Percentiles rank a stretch among this genome's conserved stretches.
Conservation (phyloP, 2,888 invertebrate species). For the Dinocampus coccinellae region DNA sequence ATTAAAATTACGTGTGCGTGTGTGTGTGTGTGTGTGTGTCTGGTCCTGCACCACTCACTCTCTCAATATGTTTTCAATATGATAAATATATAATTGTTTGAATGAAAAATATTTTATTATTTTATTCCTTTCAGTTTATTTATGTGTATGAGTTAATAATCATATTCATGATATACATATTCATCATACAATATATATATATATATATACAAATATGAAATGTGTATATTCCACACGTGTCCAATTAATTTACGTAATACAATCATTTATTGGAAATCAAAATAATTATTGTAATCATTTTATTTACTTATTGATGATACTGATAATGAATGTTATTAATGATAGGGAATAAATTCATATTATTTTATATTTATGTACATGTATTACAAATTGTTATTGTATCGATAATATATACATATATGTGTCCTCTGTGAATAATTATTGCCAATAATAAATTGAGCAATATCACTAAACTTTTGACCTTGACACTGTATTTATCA, state of each 20-base stretch:
- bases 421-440: slow-evolving; percentile 61
- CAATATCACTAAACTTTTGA: not conserved
- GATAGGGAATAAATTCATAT: not conserved
- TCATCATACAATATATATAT: not conserved
- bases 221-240: slow-evolving; percentile 24
- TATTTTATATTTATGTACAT: not conserved
- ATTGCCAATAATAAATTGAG: not conserved
- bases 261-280: not conserved
- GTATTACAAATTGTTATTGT: slow-evolving; percentile 1
- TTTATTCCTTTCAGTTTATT: too few relatives aligned
- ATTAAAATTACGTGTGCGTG: too few relatives aligned
- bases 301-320: not conserved
- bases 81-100: too few relatives aligned
- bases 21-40: too few relatives aligned
- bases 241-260: slow-evolving; percentile 26
- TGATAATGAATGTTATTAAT: not conserved
- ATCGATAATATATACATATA: slow-evolving; percentile 50
- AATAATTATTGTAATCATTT: not conserved
- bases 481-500: too few relatives aligned
- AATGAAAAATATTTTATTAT: too few relatives aligned
- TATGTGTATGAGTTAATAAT: too few relatives aligned
- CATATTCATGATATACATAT: too few relatives aligned
- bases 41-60: too few relatives aligned
- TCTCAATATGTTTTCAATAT: too few relatives aligned
- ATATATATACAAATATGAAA: not conserved